Evolutionary conservation across 1,140 invertebrate species (phyloP).

Genomic region (Diorhabda carinulata): DNA sequence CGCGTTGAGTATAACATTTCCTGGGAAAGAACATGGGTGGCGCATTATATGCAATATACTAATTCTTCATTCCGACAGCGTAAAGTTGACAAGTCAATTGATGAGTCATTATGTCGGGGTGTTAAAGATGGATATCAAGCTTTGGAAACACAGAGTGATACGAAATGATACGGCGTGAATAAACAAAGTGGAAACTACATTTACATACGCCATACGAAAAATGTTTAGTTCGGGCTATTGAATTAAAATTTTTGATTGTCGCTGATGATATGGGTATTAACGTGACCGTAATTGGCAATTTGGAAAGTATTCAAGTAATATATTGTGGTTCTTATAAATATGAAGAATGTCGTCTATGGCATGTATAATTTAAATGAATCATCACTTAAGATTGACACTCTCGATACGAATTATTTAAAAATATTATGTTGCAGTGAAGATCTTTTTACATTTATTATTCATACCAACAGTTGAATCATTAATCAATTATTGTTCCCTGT

Average conservation of each 20-base stretch:
- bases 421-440: too few relatives aligned
- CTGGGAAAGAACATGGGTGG: constrained; percentile 14
- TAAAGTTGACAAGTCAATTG: constrained; percentile 21
- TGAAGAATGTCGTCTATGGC: background rate
- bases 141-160: constrained; percentile 5
- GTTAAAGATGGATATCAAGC: constrained; percentile 18
- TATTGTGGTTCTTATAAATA: background rate
- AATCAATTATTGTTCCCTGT: too few relatives aligned
- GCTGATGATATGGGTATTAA: background rate
- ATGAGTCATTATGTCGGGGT: constrained; percentile 21
- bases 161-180: constrained; percentile 16
- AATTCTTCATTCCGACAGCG: constrained; percentile 13
- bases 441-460: too few relatives aligned
- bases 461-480: too few relatives aligned
- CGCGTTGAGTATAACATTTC: background rate
- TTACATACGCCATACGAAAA: constrained; percentile 12
- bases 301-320: background rate
- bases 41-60: background rate
- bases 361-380: too few relatives aligned
- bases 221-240: background rate
- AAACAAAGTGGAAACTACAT: constrained; percentile 12
- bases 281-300: constrained; percentile 8
- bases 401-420: too few relatives aligned
- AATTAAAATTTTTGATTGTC: background rate
- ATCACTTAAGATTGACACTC: too few relatives aligned